Base-by-base conservation (phyloP, 1,140 invertebrate species). In the Drosophila sucinea region DNA sequence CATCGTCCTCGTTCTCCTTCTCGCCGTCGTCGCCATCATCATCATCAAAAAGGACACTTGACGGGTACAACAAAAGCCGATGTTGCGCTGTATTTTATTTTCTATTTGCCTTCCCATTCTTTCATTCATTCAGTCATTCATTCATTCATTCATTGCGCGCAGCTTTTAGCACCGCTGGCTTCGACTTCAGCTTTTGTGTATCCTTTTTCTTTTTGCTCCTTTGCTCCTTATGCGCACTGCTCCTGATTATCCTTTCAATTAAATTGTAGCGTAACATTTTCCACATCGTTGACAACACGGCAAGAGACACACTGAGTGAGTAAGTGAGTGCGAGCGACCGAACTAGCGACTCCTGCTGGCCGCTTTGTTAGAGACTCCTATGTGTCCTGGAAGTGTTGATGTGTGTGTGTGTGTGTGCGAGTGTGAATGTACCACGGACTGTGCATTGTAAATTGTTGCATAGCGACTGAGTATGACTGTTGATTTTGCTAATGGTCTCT, bases 231-330 rank as follows among this genome's bases (percentile, higher is more conserved):
- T 55, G 41, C 83, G 79, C 82, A 79, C 75, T 87, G 83, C 85
- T 54, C 84, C 84, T 89, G 84, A 89, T 89, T 89, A 89, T 89
- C 84, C 84, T 89, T 89, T 89, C 84, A 89, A 89, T 89, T 89
- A 89, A 89, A 84, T 89, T 89, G 84, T 89, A 89, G 85, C 84
- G 84, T 89, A 89, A 89, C 84, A 89, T 89, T 89, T 89, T 89
- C 84, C 84, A 84, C 85, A 70, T 90, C 84, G 81, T 60, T 83
- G 81, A 70, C 67, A 77, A 67, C 75, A 63, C 35, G 67, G 61
- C 57, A 55, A 65, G 60, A 75, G 73, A 68, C 58, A 23, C n/a
- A 3, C 29, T 6, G 23, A 35, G 51, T 27, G 67, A 25, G 67
- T 62, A n/a, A 65, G 68, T 57, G 67, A 29, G 35, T 32, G 30